phyloP scores from a whole-genome alignment of 2,797 vertebrate genomes.

The Anabacerthia variegaticeps region DNA sequence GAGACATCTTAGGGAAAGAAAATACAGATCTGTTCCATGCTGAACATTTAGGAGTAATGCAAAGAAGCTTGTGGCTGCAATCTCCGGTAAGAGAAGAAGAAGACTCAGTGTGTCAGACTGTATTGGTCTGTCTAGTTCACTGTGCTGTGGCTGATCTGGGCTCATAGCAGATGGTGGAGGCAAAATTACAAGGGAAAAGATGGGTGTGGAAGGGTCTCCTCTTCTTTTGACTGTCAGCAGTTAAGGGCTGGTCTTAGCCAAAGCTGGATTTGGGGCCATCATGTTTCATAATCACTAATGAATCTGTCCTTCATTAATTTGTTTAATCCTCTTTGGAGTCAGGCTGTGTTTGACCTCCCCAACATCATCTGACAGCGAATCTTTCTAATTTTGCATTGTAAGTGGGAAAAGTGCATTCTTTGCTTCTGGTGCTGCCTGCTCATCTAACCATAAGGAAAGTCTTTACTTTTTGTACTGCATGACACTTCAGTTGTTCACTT shows the following conservation, averaged over 20 bases:
- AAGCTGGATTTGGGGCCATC: constrained; percentile 25
- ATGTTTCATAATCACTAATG: neutral
- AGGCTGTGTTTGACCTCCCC: neutral
- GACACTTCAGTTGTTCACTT: neutral
- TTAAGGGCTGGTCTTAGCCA: neutral
- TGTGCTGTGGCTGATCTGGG: no score
- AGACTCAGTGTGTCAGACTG: neutral
- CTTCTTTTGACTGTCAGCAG: neutral
- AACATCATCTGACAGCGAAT: neutral
- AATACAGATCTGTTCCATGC: neutral
- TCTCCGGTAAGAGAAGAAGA: neutral
- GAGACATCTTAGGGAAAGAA: neutral
- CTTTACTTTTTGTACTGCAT: neutral
- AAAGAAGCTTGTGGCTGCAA: accelerated
- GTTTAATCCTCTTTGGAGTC: constrained; percentile 36
- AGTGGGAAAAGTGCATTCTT: neutral
- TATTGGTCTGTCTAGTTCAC: neutral
- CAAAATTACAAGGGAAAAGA: neutral
- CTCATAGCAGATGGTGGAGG: neutral
- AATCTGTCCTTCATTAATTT: neutral
- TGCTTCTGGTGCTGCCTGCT: neutral
- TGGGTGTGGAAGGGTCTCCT: neutral
- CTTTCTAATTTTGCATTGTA: neutral
- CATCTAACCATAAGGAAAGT: neutral
- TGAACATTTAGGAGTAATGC: neutral